phyloP scores from a whole-genome alignment of 2,797 vertebrate species.

The Tiaroga cobitis region DNA sequence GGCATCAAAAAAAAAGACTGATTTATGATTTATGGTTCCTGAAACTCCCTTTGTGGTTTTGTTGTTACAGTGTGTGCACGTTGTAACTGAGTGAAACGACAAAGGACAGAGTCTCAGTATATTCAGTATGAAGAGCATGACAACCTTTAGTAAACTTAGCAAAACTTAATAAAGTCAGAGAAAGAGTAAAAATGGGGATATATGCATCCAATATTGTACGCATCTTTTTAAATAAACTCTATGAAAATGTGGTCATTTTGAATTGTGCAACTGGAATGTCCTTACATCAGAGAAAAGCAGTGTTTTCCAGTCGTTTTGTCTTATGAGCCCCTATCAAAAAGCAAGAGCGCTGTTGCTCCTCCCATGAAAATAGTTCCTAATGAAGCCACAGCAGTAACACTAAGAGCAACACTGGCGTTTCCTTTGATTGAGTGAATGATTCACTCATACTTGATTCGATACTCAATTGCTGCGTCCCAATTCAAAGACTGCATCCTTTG shows the following conservation, averaged over 20 bases:
- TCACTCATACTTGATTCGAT: neutral
- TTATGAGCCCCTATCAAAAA: too few species aligned
- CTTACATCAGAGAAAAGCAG: neutral
- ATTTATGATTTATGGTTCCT: conserved; percentile 64
- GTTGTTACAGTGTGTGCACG: conserved; percentile 39
- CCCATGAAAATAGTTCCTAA: neutral
- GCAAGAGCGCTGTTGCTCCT: neutral
- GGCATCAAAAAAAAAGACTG: conserved; percentile 59
- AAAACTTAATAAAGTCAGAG: neutral
- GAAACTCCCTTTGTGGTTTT: conserved; percentile 56
- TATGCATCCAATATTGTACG: neutral
- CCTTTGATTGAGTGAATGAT: neutral
- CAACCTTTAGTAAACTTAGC: neutral
- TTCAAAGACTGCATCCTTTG: too few species aligned
- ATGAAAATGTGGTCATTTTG: neutral
- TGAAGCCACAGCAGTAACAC: neutral
- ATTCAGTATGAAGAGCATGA: conserved; percentile 36
- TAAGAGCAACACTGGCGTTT: neutral
- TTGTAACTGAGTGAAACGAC: conserved; percentile 27
- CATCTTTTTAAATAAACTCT: neutral
- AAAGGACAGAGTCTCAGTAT: conserved; percentile 15
- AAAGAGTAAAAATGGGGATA: neutral
- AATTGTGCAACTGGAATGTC: neutral
- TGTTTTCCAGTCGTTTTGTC: neutral
- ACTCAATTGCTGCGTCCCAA: too few species aligned